Evolutionary conservation across 2,797 vertebrate genomes (phyloP), one percentile per base, ranked within the genome.

Genomic region (Tauraco hartlaubi): DNA sequence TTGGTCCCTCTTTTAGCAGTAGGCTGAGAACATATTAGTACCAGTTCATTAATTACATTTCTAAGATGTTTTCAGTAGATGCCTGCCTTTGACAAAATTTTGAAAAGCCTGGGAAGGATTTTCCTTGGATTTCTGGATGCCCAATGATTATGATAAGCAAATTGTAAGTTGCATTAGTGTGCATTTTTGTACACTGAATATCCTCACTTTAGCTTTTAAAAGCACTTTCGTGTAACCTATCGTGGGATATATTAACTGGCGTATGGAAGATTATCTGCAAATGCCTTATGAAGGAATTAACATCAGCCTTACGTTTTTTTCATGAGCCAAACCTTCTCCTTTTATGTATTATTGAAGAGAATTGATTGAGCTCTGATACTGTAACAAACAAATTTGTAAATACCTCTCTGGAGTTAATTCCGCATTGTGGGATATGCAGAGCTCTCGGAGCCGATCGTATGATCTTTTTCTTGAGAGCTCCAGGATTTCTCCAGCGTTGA

Each of bases 31-130:
- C 33, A 2, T 71, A 81, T 96, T 90, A 54, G 62, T 79, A 80
- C 59, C 81, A 85, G 92, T 85, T 95, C 87, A 95, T 95, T 97
- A 96, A 97, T 97, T 95, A 93, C 39, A 76, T 94, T 85, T 88
- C 78, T 90, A 73, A 97, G 90, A 56, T 17, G 0, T 82, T 86
- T 90, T 68, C 44, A 54, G 17, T n/a, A 41, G 54, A 46, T 39
- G 25, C 11, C 33, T 93, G 43, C 68, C 71, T 92, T 75, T 80
- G 78, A 67, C 51, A 80, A 41, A 37, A 28, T 54, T 83, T 72
- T 62, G 68, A 78, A 51, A 64, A 79, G 61, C n/a, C 31, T 43
- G n/a, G 39, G 59, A 81, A 84, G 41, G 33, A 48, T 87, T 94
- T 94, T 85, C 41, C 48, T 48, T 51, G 68, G 51, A 64, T 94